Evolutionary conservation across 1,140 invertebrate species (phyloP).

Genomic region (Magallana angulata): DNA sequence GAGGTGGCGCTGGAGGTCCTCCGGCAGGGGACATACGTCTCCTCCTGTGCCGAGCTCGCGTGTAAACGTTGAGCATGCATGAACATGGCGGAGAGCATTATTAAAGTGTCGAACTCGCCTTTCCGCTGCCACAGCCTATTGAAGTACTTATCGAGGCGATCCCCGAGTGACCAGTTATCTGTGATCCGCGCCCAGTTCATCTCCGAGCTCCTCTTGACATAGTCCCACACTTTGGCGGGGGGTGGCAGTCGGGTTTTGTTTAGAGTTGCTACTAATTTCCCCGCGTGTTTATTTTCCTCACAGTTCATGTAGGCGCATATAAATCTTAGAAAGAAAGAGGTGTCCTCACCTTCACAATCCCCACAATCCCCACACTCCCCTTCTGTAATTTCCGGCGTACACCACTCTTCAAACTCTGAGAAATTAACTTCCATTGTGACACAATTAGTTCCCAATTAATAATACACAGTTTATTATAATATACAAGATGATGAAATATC

Average conservation of each 20-base stretch:
- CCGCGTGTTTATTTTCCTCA: slow-evolving; percentile 6
- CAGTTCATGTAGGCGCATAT: background rate
- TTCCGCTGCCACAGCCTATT: background rate
- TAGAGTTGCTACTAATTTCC: slow-evolving; percentile 4
- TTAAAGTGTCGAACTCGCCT: background rate
- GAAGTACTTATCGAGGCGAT: background rate
- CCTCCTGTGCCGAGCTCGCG: background rate
- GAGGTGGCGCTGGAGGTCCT: background rate
- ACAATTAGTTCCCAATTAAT: background rate
- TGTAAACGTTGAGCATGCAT: background rate
- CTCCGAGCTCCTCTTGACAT: background rate
- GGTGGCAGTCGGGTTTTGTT: background rate
- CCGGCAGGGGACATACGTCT: slow-evolving; percentile 2
- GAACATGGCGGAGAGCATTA: slow-evolving; percentile 1
- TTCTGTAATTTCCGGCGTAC: background rate
- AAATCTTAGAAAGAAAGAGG: background rate
- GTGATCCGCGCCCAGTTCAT: slow-evolving; percentile 3
- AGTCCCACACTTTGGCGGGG: background rate
- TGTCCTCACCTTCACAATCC: background rate
- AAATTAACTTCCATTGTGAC: background rate
- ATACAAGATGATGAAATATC: background rate
- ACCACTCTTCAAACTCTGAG: background rate
- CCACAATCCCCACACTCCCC: background rate
- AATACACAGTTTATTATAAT: background rate
- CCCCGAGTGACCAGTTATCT: background rate